Base-by-base conservation (phyloP, 30 jellyfish, hydroid and myxozoan species). In the Aurelia aurita complex sp. Pacific region DNA sequence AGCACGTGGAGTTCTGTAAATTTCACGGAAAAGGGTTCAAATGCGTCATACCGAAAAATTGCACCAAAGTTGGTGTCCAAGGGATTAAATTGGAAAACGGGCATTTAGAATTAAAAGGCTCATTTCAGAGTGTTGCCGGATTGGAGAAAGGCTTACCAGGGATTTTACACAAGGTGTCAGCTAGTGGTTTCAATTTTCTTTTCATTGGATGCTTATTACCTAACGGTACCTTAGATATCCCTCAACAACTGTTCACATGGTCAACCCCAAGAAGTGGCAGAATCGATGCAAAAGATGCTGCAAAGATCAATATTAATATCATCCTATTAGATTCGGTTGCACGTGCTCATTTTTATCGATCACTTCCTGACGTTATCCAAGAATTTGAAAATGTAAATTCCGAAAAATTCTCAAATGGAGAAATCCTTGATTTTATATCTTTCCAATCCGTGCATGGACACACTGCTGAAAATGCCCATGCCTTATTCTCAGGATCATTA, bases 381-480 rank as follows among this genome's bases (percentile, higher is more conserved):
- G 86, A 76, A 19, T 80, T 88, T 29, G 72, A 79, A 19, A 61
- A 67, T n/a, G 55, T 83, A 11, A 94, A 94, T 60, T 11, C 29
- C 34, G 81, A 81, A 29, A 7, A 29, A 4, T 17, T 33, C 34
- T 69, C 89, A 11, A 50, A 40, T 9, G 90, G 91, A 12, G 98
- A 94, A 74, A 87, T 94, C 12, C 70, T 94, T 17, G 98, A 94
- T 77, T 94, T 94, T 70, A 67, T 74, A 38, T 65, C 66, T 17
- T 94, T 86, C 55, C 98, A 94, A 62, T 75, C 98, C 29, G 72
- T 92, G 18, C 93, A 92, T 66, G 98, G 98, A 15, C 98, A 92
- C 86, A 87, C 86, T 29, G 87, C 92, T 19, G 97, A 83, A 60
- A 92, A 92, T 76, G 65, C 72, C n/a, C 96, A 67, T 42, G 97